Evolutionary conservation across 2,888 invertebrate genomes (phyloP).

Genomic region (Ichneumoninae sp.): DNA sequence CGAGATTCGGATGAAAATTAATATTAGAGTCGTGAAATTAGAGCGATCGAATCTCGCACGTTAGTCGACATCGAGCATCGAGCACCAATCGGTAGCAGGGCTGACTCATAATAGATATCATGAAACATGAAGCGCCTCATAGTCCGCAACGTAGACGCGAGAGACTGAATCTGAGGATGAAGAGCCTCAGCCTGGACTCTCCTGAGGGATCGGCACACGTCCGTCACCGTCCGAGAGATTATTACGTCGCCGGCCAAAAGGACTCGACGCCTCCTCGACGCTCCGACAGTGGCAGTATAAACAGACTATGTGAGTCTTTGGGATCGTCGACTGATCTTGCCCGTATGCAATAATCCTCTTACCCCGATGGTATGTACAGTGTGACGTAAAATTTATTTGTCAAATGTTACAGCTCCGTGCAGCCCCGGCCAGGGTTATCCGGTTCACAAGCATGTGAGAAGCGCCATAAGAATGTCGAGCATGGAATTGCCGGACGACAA

Average conservation of each 20-base stretch:
- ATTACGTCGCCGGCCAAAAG: conserved; percentile 77
- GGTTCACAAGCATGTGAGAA: conserved; percentile 88
- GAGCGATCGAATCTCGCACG: conserved; percentile 68
- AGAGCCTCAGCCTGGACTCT: conserved; percentile 98
- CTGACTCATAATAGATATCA: conserved; percentile 75
- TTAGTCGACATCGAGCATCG: conserved; percentile 73
- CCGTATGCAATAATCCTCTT: neutral
- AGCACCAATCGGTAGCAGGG: conserved; percentile 73
- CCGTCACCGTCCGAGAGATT: conserved; percentile 88
- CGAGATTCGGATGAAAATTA: conserved; percentile 10
- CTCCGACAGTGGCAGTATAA: conserved; percentile 83
- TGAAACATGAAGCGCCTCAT: conserved; percentile 92
- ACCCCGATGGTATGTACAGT: neutral
- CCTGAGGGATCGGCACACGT: conserved; percentile 96
- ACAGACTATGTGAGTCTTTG: conserved; percentile 80
- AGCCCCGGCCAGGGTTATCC: conserved; percentile 91
- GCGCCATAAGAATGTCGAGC: conserved; percentile 95
- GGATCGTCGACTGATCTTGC: neutral
- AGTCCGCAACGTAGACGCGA: conserved; percentile 94
- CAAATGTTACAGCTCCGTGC: conserved; percentile 87
- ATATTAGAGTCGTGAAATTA: conserved; percentile 56
- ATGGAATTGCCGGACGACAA: conserved; percentile 96
- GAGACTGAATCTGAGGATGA: conserved; percentile 98
- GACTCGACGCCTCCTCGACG: conserved; percentile 82
- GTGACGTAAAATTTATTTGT: neutral